phyloP scores from a whole-genome alignment of 2,113 vertebrate genomes.

The Microtus montanus region DNA sequence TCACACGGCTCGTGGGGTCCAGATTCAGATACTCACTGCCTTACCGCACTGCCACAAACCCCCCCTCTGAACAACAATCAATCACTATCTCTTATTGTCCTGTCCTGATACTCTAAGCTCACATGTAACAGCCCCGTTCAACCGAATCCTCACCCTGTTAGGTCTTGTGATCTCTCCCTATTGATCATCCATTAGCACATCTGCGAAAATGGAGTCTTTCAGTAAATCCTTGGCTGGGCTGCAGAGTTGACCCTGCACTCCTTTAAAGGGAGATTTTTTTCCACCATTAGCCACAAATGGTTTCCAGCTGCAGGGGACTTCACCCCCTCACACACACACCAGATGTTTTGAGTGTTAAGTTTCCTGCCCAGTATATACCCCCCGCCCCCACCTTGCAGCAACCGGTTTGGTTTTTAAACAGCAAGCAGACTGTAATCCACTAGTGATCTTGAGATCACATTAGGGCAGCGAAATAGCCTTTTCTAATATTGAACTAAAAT shows the following conservation, averaged over 20 bases:
- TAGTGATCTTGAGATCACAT: conserved; percentile 37
- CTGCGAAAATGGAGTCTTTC: neutral
- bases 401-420: conserved; percentile 13
- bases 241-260: conserved; percentile 8
- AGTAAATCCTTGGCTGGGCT: neutral
- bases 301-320: conserved; percentile 55
- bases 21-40: neutral
- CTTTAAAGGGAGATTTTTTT: conserved; percentile 12
- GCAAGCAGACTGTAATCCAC: neutral
- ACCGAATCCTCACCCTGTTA: neutral
- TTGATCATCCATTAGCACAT: neutral
- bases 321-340: neutral
- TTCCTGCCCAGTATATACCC: conserved; percentile 41
- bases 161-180: neutral
- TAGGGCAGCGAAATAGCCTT: neutral
- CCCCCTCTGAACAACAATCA: neutral
- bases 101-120: neutral
- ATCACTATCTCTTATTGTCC: neutral
- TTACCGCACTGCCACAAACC: too few relatives aligned
- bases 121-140: neutral
- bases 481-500: conserved; percentile 20
- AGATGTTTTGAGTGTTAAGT: conserved; percentile 48
- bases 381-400: neutral
- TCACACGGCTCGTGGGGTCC: neutral
- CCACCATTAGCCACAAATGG: conserved; percentile 41